Conservation (phyloP, 64 coral and sea anemone genomes). For the Montipora foliosa region DNA sequence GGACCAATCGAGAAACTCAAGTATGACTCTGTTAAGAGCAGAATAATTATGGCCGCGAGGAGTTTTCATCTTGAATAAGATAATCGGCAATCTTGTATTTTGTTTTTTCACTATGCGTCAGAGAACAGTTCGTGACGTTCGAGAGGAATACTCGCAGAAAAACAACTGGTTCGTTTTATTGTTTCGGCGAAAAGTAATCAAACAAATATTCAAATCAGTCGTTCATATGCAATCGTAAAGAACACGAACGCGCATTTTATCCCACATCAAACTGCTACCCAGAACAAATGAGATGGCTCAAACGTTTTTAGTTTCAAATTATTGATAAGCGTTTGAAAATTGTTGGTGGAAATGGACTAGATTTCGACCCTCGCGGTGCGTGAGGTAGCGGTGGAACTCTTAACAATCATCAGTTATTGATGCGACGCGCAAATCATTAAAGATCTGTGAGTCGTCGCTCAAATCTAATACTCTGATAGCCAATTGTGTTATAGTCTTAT, state of each 20-base stretch:
- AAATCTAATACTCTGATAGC: neutral
- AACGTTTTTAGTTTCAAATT: neutral
- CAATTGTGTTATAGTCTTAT: neutral
- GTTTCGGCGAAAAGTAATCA: neutral
- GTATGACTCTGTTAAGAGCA: neutral
- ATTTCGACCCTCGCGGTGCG: neutral
- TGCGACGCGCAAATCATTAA: neutral
- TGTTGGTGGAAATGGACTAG: neutral
- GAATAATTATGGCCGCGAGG: constrained; percentile 10
- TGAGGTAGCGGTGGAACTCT: neutral
- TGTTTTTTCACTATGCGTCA: neutral
- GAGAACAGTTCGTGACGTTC: too few relatives aligned
- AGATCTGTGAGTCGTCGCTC: neutral
- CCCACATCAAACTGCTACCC: neutral
- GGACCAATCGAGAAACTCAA: neutral
- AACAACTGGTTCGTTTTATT: constrained; percentile 9
- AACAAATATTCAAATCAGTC: neutral
- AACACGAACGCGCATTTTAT: neutral
- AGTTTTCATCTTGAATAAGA: neutral
- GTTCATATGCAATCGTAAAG: neutral
- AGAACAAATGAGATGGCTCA: neutral
- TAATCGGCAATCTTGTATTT: neutral
- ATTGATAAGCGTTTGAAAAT: neutral
- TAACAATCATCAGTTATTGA: neutral
- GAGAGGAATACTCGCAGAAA: neutral